Evolutionary conservation across 2,797 vertebrate genomes (phyloP).

Genomic region (Percopsis omiscomaycus): DNA sequence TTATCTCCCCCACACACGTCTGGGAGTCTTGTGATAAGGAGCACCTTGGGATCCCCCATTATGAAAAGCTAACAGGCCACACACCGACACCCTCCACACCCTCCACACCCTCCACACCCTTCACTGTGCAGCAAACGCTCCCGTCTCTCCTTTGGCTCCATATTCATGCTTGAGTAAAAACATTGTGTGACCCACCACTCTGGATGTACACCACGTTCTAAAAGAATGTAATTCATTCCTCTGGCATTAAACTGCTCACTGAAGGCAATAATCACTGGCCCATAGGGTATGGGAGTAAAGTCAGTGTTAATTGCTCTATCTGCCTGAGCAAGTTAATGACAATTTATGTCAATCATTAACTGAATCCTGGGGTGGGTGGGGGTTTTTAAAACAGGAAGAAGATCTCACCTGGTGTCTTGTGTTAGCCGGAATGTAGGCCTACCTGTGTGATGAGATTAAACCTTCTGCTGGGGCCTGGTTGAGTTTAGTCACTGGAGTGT

Average conservation of each 20-base stretch:
- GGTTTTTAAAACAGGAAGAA: slow-evolving; percentile 7
- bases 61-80: slow-evolving; percentile 54
- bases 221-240: slow-evolving; percentile 39
- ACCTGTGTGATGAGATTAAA: slow-evolving; percentile 52
- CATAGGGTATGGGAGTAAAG: slow-evolving; percentile 43
- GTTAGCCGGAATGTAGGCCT: slow-evolving; percentile 30
- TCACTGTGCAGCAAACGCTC: neutral
- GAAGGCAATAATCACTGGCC: slow-evolving; percentile 33
- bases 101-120: neutral
- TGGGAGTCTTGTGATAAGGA: slow-evolving; percentile 75
- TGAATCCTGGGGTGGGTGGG: slow-evolving; percentile 9
- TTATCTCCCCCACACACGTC: slow-evolving; percentile 69
- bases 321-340: slow-evolving; percentile 54
- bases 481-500: slow-evolving; percentile 35
- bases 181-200: slow-evolving; percentile 40
- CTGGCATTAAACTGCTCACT: slow-evolving; percentile 36
- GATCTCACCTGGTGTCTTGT: slow-evolving; percentile 44
- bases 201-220: slow-evolving; percentile 29
- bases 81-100: slow-evolving; percentile 19
- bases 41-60: slow-evolving; percentile 71
- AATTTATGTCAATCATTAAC: slow-evolving; percentile 48
- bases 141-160: slow-evolving; percentile 26
- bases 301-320: slow-evolving; percentile 57
- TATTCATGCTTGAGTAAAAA: slow-evolving; percentile 55
- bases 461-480: slow-evolving; percentile 19